A percentile compares a stretch with the other conserved stretches of the same genome.
Conservation (phyloP, 2,888 invertebrate genomes). For the Sinhomidia bicolor region DNA sequence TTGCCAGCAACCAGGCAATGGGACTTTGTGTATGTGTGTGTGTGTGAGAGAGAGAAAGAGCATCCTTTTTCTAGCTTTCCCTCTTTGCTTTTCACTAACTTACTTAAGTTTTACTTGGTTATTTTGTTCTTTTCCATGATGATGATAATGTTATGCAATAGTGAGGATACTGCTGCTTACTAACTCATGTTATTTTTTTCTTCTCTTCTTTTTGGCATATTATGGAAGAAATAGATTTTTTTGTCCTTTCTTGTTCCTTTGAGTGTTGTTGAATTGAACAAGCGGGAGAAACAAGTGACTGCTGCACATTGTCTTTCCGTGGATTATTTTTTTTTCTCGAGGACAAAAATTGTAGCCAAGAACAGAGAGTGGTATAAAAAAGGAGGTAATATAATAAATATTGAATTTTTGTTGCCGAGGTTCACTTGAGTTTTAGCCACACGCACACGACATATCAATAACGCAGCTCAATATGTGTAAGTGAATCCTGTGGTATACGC, state of each 20-base stretch:
- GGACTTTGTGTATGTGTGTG: too few relatives aligned
- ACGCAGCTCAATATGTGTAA: neutral
- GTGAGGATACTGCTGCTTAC: neutral
- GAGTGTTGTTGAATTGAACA: neutral
- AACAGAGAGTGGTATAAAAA: neutral
- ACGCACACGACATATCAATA: constrained; percentile 18
- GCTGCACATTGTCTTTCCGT: neutral
- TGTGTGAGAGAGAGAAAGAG: too few relatives aligned
- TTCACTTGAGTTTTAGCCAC: neutral
- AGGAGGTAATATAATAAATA: neutral
- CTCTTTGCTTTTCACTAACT: neutral
- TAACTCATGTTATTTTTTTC: constrained; percentile 10
- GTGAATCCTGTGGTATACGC: too few relatives aligned
- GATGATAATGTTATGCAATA: constrained; percentile 44
- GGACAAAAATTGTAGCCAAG: neutral
- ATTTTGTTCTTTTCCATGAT: neutral
- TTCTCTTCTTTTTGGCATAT: constrained; percentile 10
- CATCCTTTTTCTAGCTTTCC: neutral
- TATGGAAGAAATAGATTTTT: constrained; percentile 16
- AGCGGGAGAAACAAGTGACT: neutral
- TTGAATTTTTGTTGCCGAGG: neutral
- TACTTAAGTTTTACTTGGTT: neutral
- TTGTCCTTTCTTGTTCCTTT: neutral
- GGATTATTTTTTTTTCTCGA: neutral
- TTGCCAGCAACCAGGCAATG: neutral